Evolutionary conservation across 1,140 invertebrate species (phyloP), one percentile per base, ranked within the genome.

Genomic region (Drosophila sp.): DNA sequence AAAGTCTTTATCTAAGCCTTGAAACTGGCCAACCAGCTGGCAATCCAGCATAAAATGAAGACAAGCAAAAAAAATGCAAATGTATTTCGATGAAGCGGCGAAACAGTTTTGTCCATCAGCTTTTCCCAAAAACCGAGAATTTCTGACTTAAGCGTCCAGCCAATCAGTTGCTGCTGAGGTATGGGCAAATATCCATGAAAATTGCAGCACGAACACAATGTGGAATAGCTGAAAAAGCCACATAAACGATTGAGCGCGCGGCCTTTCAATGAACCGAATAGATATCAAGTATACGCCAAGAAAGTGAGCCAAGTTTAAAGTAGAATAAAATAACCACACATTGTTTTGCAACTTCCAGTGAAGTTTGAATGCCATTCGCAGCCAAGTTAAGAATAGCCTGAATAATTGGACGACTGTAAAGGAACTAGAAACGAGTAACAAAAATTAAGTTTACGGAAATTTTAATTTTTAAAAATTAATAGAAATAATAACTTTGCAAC

Each of bases 221-320:
- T 14, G 7, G 34, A 61, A 2, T 6, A 0, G 27, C 7, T 29
- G 27, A 56, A 69, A 64, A 77, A 63, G 53, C 40, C 43, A 59
- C 67, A 53, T 16, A 74, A 69, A 41, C 78, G 45, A 83, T 74
- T 67, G 43, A 50, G 56, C 29, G 54, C 7, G n/a, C 16, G 21
- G 18, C 16, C 29, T 53, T 45, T 61, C 25, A 53, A 45, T 62
- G 59, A 51, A 61, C 46, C 32, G 56, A 27, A 36, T 58, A 58
- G 62, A 78, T 75, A 82, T 82, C 61, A 73, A 83, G 76, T 65
- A 79, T 83, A 79, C 80, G 79, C 61, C 70, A 51, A 41, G 76
- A 48, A 41, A 71, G 66, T 62, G 71, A 43, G 58, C 45, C 25
- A 36, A 62, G 61, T 48, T 21, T 21, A 48, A 8, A 41, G 27